Percentiles rank a stretch among this genome's conserved stretches.
phyloP scores from a whole-genome alignment of 2,888 invertebrate genomes.

The Eurytoma californica region DNA sequence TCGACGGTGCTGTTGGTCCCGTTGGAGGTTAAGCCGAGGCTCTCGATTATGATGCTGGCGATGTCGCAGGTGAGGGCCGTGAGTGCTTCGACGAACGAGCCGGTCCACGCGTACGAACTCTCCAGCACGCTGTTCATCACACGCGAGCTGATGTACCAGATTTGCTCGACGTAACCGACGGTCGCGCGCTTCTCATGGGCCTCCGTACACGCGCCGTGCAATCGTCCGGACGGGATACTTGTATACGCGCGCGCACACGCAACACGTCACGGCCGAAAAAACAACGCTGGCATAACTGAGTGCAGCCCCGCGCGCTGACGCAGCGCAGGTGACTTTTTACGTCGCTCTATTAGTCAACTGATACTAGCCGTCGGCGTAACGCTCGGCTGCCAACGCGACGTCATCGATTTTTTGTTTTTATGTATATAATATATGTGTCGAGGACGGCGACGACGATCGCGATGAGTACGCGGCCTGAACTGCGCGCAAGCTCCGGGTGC shows the following conservation, averaged over 20 bases:
- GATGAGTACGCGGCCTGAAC: no score
- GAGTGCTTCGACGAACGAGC: constrained; percentile 66
- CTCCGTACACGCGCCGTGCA: not conserved
- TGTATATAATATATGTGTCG: no score
- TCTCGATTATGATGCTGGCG: constrained; percentile 61
- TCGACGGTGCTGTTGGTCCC: constrained; percentile 50
- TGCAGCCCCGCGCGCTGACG: no score
- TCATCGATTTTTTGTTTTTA: no score
- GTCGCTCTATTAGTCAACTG: no score
- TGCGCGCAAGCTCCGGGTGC: no score
- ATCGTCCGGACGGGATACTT: not conserved
- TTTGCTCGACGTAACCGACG: not conserved
- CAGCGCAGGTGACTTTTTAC: no score
- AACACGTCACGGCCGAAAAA: not conserved
- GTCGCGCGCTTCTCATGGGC: not conserved
- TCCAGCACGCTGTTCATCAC: constrained; percentile 68
- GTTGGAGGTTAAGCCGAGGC: constrained; percentile 64
- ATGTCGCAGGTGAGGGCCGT: constrained; percentile 63
- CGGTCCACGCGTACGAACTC: constrained; percentile 67
- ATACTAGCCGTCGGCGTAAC: no score
- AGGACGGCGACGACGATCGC: no score
- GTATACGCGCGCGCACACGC: not conserved
- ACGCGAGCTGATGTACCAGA: constrained; percentile 48
- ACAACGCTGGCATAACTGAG: no score
- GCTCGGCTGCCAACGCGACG: no score